Conservation (phyloP, 2,113 vertebrate genomes). For the Tetrao urogallus region DNA sequence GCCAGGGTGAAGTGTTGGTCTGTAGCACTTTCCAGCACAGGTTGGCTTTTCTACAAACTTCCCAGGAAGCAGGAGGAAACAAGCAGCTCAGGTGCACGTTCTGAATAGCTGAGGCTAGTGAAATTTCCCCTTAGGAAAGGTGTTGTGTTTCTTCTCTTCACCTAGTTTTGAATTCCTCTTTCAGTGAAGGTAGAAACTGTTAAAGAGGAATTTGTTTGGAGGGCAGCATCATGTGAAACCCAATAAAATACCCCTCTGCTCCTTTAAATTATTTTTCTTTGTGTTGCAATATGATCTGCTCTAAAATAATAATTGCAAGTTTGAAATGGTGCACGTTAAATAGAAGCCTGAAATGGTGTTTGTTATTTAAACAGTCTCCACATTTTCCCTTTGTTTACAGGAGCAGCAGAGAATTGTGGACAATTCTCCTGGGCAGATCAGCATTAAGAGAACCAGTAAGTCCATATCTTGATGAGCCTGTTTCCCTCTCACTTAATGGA, state of each 20-base stretch:
- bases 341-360: not conserved
- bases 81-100: not conserved
- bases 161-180: not conserved
- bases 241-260: not conserved
- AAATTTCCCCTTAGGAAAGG: not conserved
- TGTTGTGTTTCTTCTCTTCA: not conserved
- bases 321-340: not conserved
- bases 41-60: not conserved
- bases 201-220: not conserved
- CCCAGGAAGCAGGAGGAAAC: not conserved
- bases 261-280: not conserved
- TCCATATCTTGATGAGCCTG: not conserved
- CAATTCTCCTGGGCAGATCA: conserved; percentile 92
- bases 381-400: conserved; percentile 71
- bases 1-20: not conserved
- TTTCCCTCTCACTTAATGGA: not conserved
- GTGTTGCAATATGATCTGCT: not conserved
- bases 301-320: not conserved
- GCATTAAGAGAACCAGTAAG: conserved; percentile 93
- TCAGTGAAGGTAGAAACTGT: not conserved
- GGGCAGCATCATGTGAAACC: not conserved
- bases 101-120: not conserved
- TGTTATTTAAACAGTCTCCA: not conserved
- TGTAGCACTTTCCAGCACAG: not conserved
- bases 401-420: conserved; percentile 96